Evolutionary conservation across 2,113 vertebrate species (phyloP).

Genomic region (Oncorhynchus mykiss): DNA sequence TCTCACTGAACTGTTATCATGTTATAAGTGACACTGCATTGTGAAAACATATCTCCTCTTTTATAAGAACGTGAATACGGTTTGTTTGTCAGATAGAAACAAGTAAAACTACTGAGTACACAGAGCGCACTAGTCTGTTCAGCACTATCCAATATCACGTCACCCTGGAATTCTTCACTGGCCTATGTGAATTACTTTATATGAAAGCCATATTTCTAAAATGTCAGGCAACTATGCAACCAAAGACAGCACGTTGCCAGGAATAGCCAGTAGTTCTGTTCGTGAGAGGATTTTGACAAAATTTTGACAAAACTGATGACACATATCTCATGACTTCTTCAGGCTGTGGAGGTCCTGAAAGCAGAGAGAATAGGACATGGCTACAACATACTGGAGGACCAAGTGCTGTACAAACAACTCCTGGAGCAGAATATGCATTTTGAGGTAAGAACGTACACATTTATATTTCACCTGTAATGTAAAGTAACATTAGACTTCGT

Average conservation of each 20-base stretch:
- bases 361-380: constrained; percentile 91
- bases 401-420: constrained; percentile 78
- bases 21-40: too few relatives aligned
- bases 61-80: too few relatives aligned
- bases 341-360: constrained; percentile 90
- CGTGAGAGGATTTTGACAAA: not conserved
- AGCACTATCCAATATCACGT: not conserved
- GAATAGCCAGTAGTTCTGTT: constrained; percentile 16
- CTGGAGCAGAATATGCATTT: constrained; percentile 86
- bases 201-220: constrained; percentile 16
- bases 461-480: too few relatives aligned
- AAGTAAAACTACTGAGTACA: too few relatives aligned
- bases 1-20: too few relatives aligned
- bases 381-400: constrained; percentile 84
- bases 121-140: too few relatives aligned
- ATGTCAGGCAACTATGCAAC: constrained; percentile 1
- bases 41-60: too few relatives aligned
- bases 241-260: not conserved
- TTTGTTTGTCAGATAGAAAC: too few relatives aligned
- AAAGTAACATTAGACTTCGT: too few relatives aligned
- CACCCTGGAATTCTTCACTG: not conserved
- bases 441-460: constrained; percentile 75
- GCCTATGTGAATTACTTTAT: not conserved
- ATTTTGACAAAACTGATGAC: not conserved
- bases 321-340: constrained; percentile 11